A percentile compares a stretch with the other conserved stretches of the same genome.
These are phyloP conservation scores for Phaonia tiefii DNA, from an alignment of 2,888 invertebrate species.

Conservation along the genomic window DNA sequence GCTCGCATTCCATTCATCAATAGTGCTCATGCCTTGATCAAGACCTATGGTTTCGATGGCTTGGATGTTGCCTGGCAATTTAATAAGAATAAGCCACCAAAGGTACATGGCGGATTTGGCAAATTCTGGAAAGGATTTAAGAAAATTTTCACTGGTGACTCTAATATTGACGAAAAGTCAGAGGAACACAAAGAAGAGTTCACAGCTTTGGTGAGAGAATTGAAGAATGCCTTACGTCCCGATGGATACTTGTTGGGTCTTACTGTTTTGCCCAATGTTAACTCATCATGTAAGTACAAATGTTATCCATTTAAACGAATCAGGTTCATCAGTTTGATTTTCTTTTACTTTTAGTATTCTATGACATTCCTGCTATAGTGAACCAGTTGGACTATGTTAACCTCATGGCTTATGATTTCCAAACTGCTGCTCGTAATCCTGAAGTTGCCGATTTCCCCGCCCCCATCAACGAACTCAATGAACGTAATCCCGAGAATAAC, in stretches of 20 bases:
- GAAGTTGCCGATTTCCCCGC: conserved; percentile 90
- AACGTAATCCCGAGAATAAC: conserved; percentile 86
- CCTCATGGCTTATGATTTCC: conserved; percentile 89
- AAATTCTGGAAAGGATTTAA: conserved; percentile 88
- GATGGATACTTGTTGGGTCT: conserved; percentile 86
- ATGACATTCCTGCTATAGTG: conserved; percentile 87
- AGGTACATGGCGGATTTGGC: conserved; percentile 85
- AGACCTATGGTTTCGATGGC: conserved; percentile 92
- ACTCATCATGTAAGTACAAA: conserved; percentile 84
- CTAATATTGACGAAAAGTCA: conserved; percentile 89
- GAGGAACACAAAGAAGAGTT: conserved; percentile 91
- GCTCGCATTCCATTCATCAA: conserved; percentile 88
- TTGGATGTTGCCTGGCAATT: conserved; percentile 94
- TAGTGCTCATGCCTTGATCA: conserved; percentile 86
- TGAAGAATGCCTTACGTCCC: conserved; percentile 87
- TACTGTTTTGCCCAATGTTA: conserved; percentile 89
- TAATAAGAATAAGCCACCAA: conserved; percentile 89
- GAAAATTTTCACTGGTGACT: conserved; percentile 86
- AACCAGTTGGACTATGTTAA: conserved; percentile 90
- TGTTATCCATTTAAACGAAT: background rate
- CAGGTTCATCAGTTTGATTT: too few species aligned
- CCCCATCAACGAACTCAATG: conserved; percentile 87
- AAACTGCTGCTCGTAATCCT: conserved; percentile 87
- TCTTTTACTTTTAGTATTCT: conserved; percentile 84
- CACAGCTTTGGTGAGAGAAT: conserved; percentile 87